Conservation (phyloP, 2,113 vertebrate species). For the Gadus chalcogrammus region DNA sequence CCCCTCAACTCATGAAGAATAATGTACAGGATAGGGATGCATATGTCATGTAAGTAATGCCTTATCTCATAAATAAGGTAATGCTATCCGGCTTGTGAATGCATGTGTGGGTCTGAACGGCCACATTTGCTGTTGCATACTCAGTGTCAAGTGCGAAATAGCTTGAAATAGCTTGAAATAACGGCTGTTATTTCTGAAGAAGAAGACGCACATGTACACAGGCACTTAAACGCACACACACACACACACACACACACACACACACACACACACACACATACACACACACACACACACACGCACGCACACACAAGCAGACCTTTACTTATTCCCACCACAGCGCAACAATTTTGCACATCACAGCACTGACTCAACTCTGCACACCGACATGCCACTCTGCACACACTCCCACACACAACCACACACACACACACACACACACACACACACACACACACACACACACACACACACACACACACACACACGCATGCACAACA, state of each 20-base stretch:
- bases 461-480: neutral
- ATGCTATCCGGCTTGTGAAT: neutral
- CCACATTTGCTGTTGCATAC: too few relatives aligned
- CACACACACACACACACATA: neutral
- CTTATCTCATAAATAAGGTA: neutral
- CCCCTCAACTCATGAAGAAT: neutral
- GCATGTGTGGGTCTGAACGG: neutral
- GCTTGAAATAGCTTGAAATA: slow-evolving; percentile 24
- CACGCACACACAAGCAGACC: slow-evolving; percentile 4
- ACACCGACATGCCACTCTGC: neutral
- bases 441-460: slow-evolving; percentile 26
- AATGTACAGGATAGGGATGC: neutral
- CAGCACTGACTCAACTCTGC: neutral
- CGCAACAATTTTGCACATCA: neutral
- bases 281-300: neutral
- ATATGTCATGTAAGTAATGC: slow-evolving; percentile 2
- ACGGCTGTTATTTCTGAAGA: slow-evolving; percentile 33
- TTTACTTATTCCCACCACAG: slow-evolving; percentile 4
- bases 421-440: slow-evolving; percentile 20
- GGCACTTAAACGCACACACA: slow-evolving; percentile 5
- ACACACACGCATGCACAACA: slow-evolving; percentile 14
- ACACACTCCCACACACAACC: neutral
- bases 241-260: slow-evolving; percentile 3
- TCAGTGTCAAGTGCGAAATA: too few relatives aligned
- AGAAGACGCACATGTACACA: slow-evolving; percentile 20